These are phyloP conservation scores for Panagrolaimus sp. DNA, from an alignment of 1,140 invertebrate species.

Conservation along the genomic window DNA sequence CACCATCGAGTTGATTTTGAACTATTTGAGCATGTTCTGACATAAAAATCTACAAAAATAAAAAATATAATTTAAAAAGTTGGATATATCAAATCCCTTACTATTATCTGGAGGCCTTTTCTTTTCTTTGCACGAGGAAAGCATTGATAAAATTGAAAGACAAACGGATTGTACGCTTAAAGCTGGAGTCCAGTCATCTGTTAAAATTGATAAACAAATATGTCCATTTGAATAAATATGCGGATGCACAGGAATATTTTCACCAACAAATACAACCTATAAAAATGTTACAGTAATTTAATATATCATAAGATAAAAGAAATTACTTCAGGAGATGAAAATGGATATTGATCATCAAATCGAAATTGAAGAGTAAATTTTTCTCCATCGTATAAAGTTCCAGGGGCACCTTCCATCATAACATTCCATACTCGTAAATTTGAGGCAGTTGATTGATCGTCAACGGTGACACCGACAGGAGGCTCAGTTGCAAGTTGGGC, in stretches of 20 bases:
- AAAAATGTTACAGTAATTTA: constrained; percentile 35
- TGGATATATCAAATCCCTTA: constrained; percentile 15
- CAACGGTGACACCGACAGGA: background rate
- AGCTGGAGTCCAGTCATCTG: constrained; percentile 96
- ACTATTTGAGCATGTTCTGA: constrained; percentile 97
- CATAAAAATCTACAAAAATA: constrained; percentile 73
- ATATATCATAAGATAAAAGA: constrained; percentile 20
- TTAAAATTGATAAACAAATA: constrained; percentile 94
- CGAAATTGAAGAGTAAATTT: constrained; percentile 89
- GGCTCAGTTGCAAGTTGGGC: background rate
- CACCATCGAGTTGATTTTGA: constrained; percentile 99
- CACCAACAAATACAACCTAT: constrained; percentile 83
- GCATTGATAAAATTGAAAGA: constrained; percentile 93
- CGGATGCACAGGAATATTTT: constrained; percentile 92
- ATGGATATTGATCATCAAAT: constrained; percentile 93
- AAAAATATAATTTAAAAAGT: constrained; percentile 34
- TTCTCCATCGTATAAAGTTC: constrained; percentile 91
- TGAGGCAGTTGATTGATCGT: background rate
- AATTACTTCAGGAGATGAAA: constrained; percentile 85
- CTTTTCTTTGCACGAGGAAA: constrained; percentile 86
- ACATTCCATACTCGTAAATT: constrained; percentile 72
- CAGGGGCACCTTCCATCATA: constrained; percentile 83
- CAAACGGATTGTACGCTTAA: constrained; percentile 77
- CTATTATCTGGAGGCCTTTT: constrained; percentile 50
- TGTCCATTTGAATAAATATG: constrained; percentile 98